Evolutionary conservation across 2,113 vertebrate genomes (phyloP).

Genomic region (Ramphastos sulfuratus): DNA sequence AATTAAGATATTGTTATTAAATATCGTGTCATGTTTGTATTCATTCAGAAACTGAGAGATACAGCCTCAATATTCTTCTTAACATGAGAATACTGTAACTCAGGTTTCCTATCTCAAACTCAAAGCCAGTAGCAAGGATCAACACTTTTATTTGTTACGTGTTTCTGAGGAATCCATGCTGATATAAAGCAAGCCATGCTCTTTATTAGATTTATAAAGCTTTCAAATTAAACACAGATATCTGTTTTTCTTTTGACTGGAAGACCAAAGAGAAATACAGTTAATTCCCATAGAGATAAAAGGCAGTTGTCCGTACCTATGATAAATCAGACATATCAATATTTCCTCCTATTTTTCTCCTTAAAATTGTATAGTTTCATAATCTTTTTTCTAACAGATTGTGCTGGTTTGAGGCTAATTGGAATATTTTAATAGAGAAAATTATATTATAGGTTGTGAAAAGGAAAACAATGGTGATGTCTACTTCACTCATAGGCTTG

Average conservation of each 20-base stretch:
- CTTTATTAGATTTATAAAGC: not conserved
- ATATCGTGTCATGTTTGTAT: not conserved
- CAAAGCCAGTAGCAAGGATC: not conserved
- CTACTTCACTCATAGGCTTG: too few species aligned
- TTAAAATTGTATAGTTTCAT: not conserved
- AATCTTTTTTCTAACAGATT: not conserved
- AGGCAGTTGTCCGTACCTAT: not conserved
- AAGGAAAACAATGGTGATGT: too few species aligned
- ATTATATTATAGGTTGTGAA: too few species aligned
- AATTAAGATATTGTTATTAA: not conserved
- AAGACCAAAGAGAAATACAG: not conserved
- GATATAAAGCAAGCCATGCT: not conserved
- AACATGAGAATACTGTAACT: not conserved
- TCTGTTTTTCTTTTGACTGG: not conserved
- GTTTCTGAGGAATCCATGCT: not conserved
- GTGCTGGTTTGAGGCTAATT: too few species aligned
- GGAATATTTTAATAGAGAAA: too few species aligned
- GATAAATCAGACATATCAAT: not conserved
- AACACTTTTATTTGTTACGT: not conserved
- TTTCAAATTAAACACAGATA: not conserved
- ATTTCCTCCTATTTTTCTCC: not conserved
- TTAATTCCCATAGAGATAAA: not conserved
- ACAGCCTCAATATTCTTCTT: not conserved
- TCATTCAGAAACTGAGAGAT: not conserved
- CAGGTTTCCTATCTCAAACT: not conserved